Evolutionary conservation across 1,140 invertebrate genomes (phyloP).

Genomic region (Lucilia sericata): DNA sequence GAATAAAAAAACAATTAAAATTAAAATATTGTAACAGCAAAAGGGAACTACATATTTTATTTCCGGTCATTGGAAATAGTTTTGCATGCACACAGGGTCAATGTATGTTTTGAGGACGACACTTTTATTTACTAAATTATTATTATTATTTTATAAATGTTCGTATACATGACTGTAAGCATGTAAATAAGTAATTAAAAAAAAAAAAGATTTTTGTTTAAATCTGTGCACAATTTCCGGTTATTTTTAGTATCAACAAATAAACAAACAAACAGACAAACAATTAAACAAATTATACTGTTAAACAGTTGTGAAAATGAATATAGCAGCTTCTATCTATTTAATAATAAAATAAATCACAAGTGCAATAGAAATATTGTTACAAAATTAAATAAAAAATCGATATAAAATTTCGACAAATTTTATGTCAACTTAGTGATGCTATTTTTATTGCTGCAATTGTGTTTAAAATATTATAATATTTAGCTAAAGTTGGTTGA

Average conservation of each 20-base stretch:
- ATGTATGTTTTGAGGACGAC: conserved; percentile 32
- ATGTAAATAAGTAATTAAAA: no score
- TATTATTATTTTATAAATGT: neutral
- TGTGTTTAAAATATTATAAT: neutral
- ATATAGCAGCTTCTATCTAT: neutral
- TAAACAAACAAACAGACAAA: neutral
- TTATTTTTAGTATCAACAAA: neutral
- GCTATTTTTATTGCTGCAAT: conserved; percentile 45
- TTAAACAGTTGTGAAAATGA: neutral
- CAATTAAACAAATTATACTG: neutral
- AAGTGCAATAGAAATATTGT: neutral
- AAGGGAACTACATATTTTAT: neutral
- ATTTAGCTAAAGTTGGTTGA: conserved; percentile 26
- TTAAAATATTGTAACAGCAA: conserved; percentile 46
- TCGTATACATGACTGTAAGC: no score
- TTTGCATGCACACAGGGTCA: neutral
- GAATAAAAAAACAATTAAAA: conserved; percentile 45
- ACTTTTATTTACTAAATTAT: neutral
- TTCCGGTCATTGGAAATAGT: neutral
- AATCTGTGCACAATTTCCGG: neutral
- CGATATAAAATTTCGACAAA: conserved; percentile 51
- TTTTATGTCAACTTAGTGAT: conserved; percentile 46
- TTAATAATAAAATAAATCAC: neutral
- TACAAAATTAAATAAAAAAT: neutral
- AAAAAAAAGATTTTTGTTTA: no score